phyloP scores from a whole-genome alignment of 64 coral and sea anemone species.

The Stylophora pistillata region DNA sequence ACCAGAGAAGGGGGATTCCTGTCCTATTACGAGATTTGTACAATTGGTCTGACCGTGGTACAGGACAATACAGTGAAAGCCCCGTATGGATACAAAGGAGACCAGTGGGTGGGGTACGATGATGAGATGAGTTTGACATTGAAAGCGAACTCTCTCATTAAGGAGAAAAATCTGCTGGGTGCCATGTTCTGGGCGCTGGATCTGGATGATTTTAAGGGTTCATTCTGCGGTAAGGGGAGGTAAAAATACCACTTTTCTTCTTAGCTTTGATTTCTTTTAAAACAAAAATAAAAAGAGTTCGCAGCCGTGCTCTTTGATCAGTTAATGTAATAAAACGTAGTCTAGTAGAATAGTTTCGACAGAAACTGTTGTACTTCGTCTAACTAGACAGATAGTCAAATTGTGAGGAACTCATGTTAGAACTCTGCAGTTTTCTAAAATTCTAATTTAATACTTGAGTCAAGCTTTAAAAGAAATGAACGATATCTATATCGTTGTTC shows the following conservation, averaged over 20 bases:
- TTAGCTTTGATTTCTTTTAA: too few species aligned
- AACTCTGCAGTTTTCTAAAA: too few species aligned
- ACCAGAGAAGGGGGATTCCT: conserved; percentile 59
- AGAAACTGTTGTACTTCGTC: too few species aligned
- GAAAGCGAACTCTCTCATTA: conserved; percentile 64
- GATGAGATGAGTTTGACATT: conserved; percentile 52
- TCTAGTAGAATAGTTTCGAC: too few species aligned
- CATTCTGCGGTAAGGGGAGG: conserved; percentile 49
- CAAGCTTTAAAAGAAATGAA: too few species aligned
- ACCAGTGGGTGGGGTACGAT: conserved; percentile 71
- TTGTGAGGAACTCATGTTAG: too few species aligned
- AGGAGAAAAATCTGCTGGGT: conserved; percentile 67
- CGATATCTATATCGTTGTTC: too few species aligned
- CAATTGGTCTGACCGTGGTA: conserved; percentile 57
- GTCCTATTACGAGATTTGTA: conserved; percentile 79
- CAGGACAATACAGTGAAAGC: conserved; percentile 37
- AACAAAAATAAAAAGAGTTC: too few species aligned
- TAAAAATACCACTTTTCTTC: neutral
- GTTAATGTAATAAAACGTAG: too few species aligned
- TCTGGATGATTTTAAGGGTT: conserved; percentile 79
- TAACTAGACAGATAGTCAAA: too few species aligned
- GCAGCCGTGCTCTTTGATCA: too few species aligned
- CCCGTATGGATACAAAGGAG: conserved; percentile 66
- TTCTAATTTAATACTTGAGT: too few species aligned
- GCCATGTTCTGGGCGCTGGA: conserved; percentile 97